Base-by-base conservation (phyloP, 2,888 invertebrate species). In the Ethmia dodecea region DNA sequence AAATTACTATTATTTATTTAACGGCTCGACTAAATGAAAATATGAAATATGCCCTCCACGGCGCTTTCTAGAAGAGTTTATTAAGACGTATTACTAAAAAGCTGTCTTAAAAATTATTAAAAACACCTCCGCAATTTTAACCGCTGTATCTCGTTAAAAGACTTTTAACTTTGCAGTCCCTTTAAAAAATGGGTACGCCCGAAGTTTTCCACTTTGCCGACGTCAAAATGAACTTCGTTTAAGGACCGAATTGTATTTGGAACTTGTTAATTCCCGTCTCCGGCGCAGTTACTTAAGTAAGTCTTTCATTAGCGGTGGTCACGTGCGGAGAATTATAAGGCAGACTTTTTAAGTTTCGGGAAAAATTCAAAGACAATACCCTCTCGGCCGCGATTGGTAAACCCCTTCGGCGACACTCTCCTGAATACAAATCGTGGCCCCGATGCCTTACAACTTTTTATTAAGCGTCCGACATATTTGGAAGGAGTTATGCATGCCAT, bases 271-370 rank as follows among this genome's bases (percentile, higher is more conserved):
- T 80, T 80, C 77, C 54, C 64, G 73, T 70, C 76, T 73, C 59
- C 60, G 52, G 68, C 68, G 64, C 67, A 64, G 72, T 76, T 72
- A 70, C 73, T 80, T 80, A 78, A 81, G 74, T 71, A 69, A 79
- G 81, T 73, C 78, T 80, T 81, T 84, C 83, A 81, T 84, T 86
- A 84, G 80, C 71, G 72, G 61, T 64, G 62, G 60, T 66, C 77
- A 71, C 84, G 83, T 80, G 84, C 66, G 56, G 40, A 50, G 83
- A 81, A 84, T 84, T 64, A 63, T 66, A 74, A 76, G 54, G 33
- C 41, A 31, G 50, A 60, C 52, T 65, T 75, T 70, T 65, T 61
- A 69, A 59, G 57, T 63, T 57, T 43, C 33, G 41, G 52, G 66
- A 74, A 77, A 73, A 72, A 63, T 70, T 55, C 52, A 43, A 65